Evolutionary conservation across 2,113 vertebrate genomes (phyloP).

Genomic region (Pelvicachromis taeniatus): DNA sequence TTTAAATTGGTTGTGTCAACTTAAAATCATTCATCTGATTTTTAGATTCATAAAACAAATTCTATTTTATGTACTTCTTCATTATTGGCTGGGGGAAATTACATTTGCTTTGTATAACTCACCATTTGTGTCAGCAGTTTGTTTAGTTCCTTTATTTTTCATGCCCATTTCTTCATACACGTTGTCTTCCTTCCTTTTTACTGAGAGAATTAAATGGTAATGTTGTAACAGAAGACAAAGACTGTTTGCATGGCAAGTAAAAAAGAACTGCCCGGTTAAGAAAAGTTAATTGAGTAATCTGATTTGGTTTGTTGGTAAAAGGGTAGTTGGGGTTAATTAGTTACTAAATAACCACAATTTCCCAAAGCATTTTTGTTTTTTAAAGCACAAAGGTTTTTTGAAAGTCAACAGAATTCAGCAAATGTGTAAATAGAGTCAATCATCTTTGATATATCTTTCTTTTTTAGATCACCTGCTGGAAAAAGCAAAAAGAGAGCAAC

Average conservation of each 20-base stretch:
- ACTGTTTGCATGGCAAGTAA: neutral
- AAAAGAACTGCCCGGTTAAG: neutral
- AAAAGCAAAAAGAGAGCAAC: too few species aligned
- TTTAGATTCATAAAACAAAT: neutral
- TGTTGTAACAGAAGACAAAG: neutral
- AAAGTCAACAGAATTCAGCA: neutral
- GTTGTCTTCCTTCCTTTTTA: fast-evolving
- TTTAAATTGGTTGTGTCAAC: neutral
- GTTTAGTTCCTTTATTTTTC: neutral
- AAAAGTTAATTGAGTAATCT: neutral
- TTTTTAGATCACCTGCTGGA: too few species aligned
- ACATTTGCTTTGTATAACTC: too few species aligned
- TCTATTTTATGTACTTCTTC: neutral
- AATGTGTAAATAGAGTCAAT: neutral
- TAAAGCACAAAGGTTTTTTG: neutral
- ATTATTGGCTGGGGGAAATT: fast-evolving
- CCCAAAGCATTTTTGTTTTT: neutral
- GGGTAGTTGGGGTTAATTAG: fast-evolving
- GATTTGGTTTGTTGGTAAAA: neutral
- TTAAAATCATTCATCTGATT: neutral
- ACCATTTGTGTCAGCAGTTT: too few species aligned
- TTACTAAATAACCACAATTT: neutral
- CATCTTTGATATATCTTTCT: neutral
- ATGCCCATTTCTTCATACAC: neutral
- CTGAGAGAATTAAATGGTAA: fast-evolving